Percentiles rank a stretch among this genome's conserved stretches.
These are phyloP conservation scores for Meteorus cinctellus DNA, from an alignment of 2,888 invertebrate species.

Conservation along the genomic window DNA sequence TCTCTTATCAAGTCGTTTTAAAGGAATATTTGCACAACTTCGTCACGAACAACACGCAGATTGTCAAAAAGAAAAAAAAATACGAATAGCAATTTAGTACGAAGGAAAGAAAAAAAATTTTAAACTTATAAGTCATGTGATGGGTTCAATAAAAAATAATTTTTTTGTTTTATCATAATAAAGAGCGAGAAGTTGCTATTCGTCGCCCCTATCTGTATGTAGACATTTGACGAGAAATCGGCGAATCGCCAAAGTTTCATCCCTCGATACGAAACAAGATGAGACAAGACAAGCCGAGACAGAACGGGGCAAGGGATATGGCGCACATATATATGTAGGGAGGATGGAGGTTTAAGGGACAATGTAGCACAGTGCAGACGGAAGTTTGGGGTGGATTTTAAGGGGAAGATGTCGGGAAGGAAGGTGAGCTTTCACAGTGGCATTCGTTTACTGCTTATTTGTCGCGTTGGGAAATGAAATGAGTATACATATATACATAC, in stretches of 20 bases:
- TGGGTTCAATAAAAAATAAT: constrained; percentile 7
- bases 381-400: constrained; percentile 23
- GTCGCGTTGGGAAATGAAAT: constrained; percentile 62
- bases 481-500: constrained; percentile 41
- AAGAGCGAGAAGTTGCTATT: neutral
- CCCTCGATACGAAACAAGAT: neutral
- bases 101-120: neutral
- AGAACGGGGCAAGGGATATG: neutral
- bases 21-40: neutral
- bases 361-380: neutral
- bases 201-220: constrained; percentile 20
- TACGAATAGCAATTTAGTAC: neutral
- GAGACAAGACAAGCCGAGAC: neutral
- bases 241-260: constrained; percentile 55
- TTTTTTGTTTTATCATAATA: neutral
- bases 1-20: neutral
- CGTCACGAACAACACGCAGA: neutral
- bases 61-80: neutral
- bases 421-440: constrained; percentile 40
- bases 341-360: neutral
- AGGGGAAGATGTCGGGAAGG: constrained; percentile 34
- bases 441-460: constrained; percentile 63
- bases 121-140: neutral
- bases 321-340: constrained; percentile 8
- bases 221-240: constrained; percentile 54